phyloP scores from a whole-genome alignment of 2,797 vertebrate species.

The Nasua narica region DNA sequence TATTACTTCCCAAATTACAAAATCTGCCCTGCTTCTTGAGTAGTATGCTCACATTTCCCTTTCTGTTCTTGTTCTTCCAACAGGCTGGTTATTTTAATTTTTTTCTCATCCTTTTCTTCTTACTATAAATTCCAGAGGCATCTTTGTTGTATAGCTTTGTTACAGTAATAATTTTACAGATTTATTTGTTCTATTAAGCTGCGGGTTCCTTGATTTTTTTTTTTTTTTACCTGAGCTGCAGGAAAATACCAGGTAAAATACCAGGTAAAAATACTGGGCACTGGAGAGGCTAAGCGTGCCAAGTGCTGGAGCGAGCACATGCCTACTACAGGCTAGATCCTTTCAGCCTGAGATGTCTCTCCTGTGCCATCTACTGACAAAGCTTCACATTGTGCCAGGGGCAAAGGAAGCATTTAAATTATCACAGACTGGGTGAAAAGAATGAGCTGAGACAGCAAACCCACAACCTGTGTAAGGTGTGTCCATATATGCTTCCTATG shows the following conservation, averaged over 20 bases:
- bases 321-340: not conserved
- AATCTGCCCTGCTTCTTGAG: not conserved
- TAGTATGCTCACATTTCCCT: not conserved
- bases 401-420: not conserved
- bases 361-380: not conserved
- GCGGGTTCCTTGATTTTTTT: not conserved
- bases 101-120: not conserved
- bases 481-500: not conserved
- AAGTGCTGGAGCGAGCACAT: not conserved
- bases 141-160: not conserved
- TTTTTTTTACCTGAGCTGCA: not conserved
- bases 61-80: not conserved
- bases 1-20: not conserved
- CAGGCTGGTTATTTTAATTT: not conserved
- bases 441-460: not conserved
- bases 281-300: accelerated
- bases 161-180: not conserved
- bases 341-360: not conserved
- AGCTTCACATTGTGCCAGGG: not conserved
- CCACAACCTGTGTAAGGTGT: not conserved
- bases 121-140: not conserved
- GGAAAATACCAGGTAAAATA: not conserved
- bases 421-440: not conserved
- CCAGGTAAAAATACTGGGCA: no score
- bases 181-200: not conserved